A percentile compares a stretch with the other conserved stretches of the same genome.
These are phyloP conservation scores for Tiphia femorata DNA, from an alignment of 2,888 invertebrate species.

Conservation along the genomic window DNA sequence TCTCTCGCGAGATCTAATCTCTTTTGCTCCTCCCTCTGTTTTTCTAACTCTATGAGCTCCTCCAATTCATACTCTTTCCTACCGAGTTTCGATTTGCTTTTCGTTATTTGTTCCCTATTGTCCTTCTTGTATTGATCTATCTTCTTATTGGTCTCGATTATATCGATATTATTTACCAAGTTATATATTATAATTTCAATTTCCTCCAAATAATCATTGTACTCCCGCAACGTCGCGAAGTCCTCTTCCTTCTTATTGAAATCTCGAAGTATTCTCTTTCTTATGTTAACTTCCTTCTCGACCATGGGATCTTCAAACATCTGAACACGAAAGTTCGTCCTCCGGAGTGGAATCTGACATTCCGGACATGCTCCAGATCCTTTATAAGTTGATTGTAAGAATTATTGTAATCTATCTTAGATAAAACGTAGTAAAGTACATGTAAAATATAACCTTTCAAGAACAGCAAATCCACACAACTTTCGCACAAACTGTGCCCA, in stretches of 20 bases:
- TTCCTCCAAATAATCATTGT: slow-evolving; percentile 97
- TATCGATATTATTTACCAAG: slow-evolving; percentile 89
- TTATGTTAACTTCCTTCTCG: slow-evolving; percentile 97
- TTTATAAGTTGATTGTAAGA: slow-evolving; percentile 58
- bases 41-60: slow-evolving; percentile 85
- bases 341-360: slow-evolving; percentile 88
- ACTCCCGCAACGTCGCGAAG: slow-evolving; percentile 85
- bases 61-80: slow-evolving; percentile 90
- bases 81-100: slow-evolving; percentile 82
- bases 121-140: slow-evolving; percentile 93
- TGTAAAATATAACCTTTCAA: slow-evolving; percentile 80
- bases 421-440: neutral
- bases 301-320: slow-evolving; percentile 96
- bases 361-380: slow-evolving; percentile 96
- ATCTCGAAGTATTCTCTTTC: slow-evolving; percentile 88
- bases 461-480: slow-evolving; percentile 96
- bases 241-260: slow-evolving; percentile 97
- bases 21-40: slow-evolving; percentile 81
- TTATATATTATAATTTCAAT: slow-evolving; percentile 93
- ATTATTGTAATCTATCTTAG: slow-evolving; percentile 15
- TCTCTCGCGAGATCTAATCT: slow-evolving; percentile 77
- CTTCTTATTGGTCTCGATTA: slow-evolving; percentile 88
- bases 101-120: slow-evolving; percentile 86
- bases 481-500: slow-evolving; percentile 97
- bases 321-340: slow-evolving; percentile 93